Evolutionary conservation across 2,113 vertebrate species (phyloP), one percentile per base, ranked within the genome.

Genomic region (Orthonyx spaldingii): DNA sequence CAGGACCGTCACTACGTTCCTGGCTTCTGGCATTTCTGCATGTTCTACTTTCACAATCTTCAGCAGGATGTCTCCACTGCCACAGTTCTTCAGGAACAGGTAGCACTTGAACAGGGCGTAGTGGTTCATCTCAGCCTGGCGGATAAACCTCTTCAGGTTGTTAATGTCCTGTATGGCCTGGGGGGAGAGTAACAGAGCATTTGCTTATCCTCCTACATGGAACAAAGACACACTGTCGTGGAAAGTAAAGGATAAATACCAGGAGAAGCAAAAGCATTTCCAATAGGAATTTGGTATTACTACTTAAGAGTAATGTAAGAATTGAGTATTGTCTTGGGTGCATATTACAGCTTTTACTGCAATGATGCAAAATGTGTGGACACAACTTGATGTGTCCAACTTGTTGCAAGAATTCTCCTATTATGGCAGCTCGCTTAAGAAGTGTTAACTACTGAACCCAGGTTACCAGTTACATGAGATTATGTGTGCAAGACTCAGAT

Each of bases 141-240:
- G 98, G 97, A 99, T 99, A 66, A 99, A 99, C 53, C 99, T 98
- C 98, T 99, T 99, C 97, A 99, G 98, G 97, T 99, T 99, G 98
- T 99, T 99, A 97, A 99, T 99, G 96, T 99, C 99, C 97, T 99
- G 99, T 82, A 99, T 99, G 69, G 99, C 99, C 99, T 99, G 98
- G 27, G 68, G 76, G 84, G 75, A 95, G 46, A 98, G 90, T 6
- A 85, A 59, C 27, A 80, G 64, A 82, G 50, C 49, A 37, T 75
- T 23, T 66, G 24, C 49, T 60, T 69, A 72, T 4, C 42, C 12
- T 78, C 53, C n/a, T 27, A 2, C 13, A 1, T 10, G 19, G 55
- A 37, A 79, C 23, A 4, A 39, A 65, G 75, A 27, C 14, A 60
- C 27, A 33, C 7, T 11, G 2, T 7, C 5, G 0, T 47, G 42